These are phyloP conservation scores for Semicossyphus pulcher DNA, from an alignment of 2,113 vertebrate species.

Conservation along the genomic window DNA sequence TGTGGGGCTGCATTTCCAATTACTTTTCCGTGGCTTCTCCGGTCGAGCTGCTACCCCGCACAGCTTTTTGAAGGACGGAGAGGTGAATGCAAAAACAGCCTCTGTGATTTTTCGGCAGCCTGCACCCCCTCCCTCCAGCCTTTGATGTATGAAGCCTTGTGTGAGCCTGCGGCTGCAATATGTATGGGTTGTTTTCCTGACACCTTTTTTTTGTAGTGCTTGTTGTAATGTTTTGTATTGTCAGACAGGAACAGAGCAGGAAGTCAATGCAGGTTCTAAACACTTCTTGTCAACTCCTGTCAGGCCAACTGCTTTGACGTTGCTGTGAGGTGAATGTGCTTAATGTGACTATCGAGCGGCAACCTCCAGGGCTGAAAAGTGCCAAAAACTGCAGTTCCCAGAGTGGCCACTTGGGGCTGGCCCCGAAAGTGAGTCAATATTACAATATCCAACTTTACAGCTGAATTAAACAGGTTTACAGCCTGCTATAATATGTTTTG, in stretches of 20 bases:
- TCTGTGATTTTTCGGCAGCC: slow-evolving; percentile 31
- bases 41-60: neutral
- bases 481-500: too few species aligned
- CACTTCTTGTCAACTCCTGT: slow-evolving; percentile 41
- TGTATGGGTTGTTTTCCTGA: slow-evolving; percentile 29
- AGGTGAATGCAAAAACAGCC: slow-evolving; percentile 62
- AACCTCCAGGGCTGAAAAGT: neutral
- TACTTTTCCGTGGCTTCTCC: slow-evolving; percentile 42
- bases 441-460: too few species aligned
- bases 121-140: slow-evolving; percentile 16
- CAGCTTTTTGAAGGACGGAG: slow-evolving; percentile 58
- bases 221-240: slow-evolving; percentile 37
- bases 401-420: neutral
- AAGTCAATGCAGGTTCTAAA: slow-evolving; percentile 33
- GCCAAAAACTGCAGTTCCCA: neutral
- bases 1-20: slow-evolving; percentile 56
- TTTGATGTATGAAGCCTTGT: slow-evolving; percentile 54
- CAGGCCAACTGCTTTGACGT: slow-evolving; percentile 13
- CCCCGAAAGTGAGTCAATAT: neutral
- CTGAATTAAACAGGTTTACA: too few species aligned
- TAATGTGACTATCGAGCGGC: neutral
- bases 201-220: slow-evolving; percentile 28
- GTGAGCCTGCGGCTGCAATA: slow-evolving; percentile 30
- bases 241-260: slow-evolving; percentile 41
- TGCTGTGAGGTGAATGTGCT: slow-evolving; percentile 20